These are phyloP conservation scores for Sterrhoptilus dennistouni DNA, from an alignment of 2,113 vertebrate species.

Conservation along the genomic window DNA sequence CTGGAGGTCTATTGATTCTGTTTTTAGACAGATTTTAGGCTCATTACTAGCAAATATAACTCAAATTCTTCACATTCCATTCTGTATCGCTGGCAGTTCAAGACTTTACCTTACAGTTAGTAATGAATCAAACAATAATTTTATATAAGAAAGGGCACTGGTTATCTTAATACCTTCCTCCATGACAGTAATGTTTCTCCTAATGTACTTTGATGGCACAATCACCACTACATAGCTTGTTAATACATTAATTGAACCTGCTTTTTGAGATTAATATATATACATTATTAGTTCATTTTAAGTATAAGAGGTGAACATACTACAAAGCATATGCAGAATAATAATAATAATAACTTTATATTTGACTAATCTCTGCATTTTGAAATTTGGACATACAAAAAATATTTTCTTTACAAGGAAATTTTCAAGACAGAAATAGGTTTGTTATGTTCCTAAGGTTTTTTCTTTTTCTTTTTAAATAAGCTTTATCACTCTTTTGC, in stretches of 20 bases:
- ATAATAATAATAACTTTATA: not conserved
- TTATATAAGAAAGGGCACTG: not conserved
- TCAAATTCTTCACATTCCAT: constrained; percentile 1
- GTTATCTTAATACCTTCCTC: not conserved
- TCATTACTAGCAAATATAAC: not conserved
- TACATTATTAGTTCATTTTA: not conserved
- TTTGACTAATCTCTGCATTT: not conserved
- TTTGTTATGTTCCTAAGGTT: not conserved
- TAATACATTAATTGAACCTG: not conserved
- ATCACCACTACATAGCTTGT: not conserved
- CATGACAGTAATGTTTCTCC: not conserved
- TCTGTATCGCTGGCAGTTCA: not conserved
- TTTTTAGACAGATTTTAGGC: not conserved
- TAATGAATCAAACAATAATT: constrained; percentile 9
- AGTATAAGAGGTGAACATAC: not conserved
- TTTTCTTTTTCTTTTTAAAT: not conserved
- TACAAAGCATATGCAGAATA: not conserved
- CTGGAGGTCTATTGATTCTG: not conserved
- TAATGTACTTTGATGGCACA: not conserved
- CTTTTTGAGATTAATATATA: not conserved
- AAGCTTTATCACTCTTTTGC: not conserved
- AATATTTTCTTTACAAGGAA: not conserved
- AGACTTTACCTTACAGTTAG: not conserved
- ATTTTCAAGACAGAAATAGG: not conserved
- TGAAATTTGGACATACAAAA: not conserved